phyloP scores from a whole-genome alignment of 2,797 vertebrate genomes.

The Podarcis lilfordi region DNA sequence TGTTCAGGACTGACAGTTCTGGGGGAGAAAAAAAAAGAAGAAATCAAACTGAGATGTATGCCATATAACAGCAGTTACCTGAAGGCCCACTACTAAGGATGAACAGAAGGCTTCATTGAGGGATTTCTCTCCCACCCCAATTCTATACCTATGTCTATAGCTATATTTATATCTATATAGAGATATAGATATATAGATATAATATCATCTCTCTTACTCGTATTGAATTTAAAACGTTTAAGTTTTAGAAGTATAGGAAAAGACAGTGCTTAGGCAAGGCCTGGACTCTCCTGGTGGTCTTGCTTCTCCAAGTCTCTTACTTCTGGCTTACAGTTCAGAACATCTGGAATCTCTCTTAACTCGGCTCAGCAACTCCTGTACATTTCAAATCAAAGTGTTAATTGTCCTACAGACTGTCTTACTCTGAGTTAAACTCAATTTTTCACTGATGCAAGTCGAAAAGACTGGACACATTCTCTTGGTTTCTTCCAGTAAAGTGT shows the following conservation, averaged over 20 bases:
- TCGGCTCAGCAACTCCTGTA: slow-evolving; percentile 63
- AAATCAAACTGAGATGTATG: slow-evolving; percentile 61
- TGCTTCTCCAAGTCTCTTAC: slow-evolving; percentile 63
- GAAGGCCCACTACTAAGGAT: slow-evolving; percentile 69
- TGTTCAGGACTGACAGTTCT: slow-evolving; percentile 72
- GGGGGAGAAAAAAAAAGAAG: slow-evolving; percentile 69
- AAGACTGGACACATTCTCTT: slow-evolving; percentile 72
- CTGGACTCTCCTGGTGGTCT: slow-evolving; percentile 66
- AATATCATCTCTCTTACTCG: slow-evolving; percentile 60
- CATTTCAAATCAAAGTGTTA: slow-evolving; percentile 65
- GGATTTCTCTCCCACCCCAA: slow-evolving; percentile 45
- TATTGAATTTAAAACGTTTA: slow-evolving; percentile 67
- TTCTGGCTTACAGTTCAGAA: slow-evolving; percentile 71
- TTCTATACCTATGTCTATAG: not conserved
- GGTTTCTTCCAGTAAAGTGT: slow-evolving; percentile 54
- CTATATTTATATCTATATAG: not conserved
- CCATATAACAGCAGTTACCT: slow-evolving; percentile 68
- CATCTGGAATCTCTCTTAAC: slow-evolving; percentile 68
- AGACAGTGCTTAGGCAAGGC: slow-evolving; percentile 56
- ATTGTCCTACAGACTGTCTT: slow-evolving; percentile 67
- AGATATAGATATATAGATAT: slow-evolving; percentile 6
- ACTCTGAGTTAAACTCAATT: slow-evolving; percentile 63
- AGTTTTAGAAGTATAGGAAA: slow-evolving; percentile 67
- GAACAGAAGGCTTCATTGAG: slow-evolving; percentile 70
- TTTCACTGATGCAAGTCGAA: slow-evolving; percentile 63